Evolutionary conservation across 2,888 invertebrate species (phyloP).

Genomic region (Hydrotaea diabolus): DNA sequence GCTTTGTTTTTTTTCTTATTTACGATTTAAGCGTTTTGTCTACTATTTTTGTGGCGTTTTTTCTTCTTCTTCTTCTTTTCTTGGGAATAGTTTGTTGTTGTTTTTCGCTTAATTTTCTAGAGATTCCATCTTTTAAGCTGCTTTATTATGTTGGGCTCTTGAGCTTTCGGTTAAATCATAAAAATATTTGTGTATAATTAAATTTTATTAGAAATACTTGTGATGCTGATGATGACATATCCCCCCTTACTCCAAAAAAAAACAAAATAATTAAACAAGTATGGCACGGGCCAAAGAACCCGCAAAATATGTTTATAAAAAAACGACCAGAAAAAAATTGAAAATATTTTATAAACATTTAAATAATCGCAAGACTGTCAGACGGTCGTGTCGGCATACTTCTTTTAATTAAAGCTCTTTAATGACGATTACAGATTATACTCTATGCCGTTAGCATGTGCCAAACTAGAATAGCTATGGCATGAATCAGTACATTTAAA

Average conservation of each 20-base stretch:
- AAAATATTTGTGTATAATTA: slow-evolving; percentile 67
- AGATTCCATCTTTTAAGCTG: slow-evolving; percentile 1
- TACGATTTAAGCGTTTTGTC: not conserved
- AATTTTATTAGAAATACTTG: slow-evolving; percentile 59
- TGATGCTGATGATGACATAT: slow-evolving; percentile 52
- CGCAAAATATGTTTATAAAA: not conserved
- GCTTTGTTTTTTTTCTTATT: not conserved
- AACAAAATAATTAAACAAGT: not conserved
- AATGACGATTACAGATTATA: too few relatives aligned
- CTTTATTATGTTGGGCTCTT: not conserved
- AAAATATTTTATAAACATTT: not conserved
- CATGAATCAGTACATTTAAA: too few relatives aligned
- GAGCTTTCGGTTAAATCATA: slow-evolving; percentile 48
- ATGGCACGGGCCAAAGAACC: slow-evolving; percentile 22
- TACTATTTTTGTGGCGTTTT: not conserved
- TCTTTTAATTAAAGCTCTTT: too few relatives aligned
- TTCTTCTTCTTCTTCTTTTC: slow-evolving; percentile 1
- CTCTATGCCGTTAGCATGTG: too few relatives aligned
- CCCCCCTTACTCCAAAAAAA: too few relatives aligned
- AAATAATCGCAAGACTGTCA: not conserved
- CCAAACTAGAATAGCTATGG: too few relatives aligned
- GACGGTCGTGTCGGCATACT: too few relatives aligned
- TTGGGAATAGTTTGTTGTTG: not conserved
- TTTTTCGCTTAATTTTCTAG: slow-evolving; percentile 1
- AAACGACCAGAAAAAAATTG: not conserved